Evolutionary conservation across 2,113 vertebrate species (phyloP), one percentile per base, ranked within the genome.

Genomic region (Nothocercus nigrocapillus): DNA sequence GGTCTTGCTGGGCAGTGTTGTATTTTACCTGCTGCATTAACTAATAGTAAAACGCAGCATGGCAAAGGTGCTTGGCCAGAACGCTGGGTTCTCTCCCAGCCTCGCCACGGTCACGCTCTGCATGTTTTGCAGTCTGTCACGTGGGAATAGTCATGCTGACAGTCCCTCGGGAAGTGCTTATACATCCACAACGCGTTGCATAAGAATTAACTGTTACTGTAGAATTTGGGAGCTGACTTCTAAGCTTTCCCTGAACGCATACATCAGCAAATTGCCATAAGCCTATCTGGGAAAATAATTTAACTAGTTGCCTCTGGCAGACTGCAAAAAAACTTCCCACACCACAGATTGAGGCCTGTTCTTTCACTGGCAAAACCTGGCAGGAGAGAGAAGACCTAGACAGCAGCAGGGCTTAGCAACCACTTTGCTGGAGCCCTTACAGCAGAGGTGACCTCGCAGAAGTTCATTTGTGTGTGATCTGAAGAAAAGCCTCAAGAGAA

Each of bases 41-140:
- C 64, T 61, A 42, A 51, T 32, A 53, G 21, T 68, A 30, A 78
- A 93, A 72, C 61, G 53, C 83, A 90, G 83, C 86, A 40, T 24
- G 40, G 78, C 85, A 66, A 89, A 63, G 82, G 82, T 63, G 19
- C 59, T 73, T 20, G 22, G 83, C 91, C 89, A 92, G 74, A 87
- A 83, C 69, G 83, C 61, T 1, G 4, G 2, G 1, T 78, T 72
- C 73, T 82, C 40, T 36, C 54, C 58, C 75, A 80, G 24, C 83
- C 83, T 0, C 0, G 45, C 45, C 34, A 12, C 0, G 0, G 47
- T 61, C 53, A 30, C 25, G 34, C 66, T 95, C 89, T 87, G 70
- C 88, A 61, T 84, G 53, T 53, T 82, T 56, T 74, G 38, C 42
- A 74, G 58, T 32, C 62, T 82, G 44, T 84, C 88, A 86, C 73